A percentile compares a stretch with the other conserved stretches of the same genome.
These are phyloP conservation scores for Cabera pusaria DNA, from an alignment of 2,888 invertebrate genomes.

Conservation along the genomic window DNA sequence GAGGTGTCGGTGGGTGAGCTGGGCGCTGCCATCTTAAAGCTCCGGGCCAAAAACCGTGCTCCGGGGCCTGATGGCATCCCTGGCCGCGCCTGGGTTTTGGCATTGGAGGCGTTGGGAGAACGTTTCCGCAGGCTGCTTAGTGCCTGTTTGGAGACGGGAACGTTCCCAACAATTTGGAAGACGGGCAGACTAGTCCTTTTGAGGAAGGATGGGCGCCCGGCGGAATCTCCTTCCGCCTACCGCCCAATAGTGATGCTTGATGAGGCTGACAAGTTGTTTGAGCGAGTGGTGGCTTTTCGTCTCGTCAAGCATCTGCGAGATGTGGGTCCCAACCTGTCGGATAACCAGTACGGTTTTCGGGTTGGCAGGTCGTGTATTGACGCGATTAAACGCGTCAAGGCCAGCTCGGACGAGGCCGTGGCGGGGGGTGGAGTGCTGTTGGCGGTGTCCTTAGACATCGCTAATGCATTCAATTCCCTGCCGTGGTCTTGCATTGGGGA, in stretches of 20 bases:
- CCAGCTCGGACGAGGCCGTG: neutral
- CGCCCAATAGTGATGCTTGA: conserved; percentile 6
- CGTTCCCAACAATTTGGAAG: neutral
- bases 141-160: neutral
- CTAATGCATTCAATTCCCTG: neutral
- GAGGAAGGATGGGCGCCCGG: neutral
- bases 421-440: neutral
- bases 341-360: conserved; percentile 18
- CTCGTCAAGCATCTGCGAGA: conserved; percentile 11
- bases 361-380: conserved; percentile 10
- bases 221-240: neutral
- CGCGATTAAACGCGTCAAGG: conserved; percentile 9
- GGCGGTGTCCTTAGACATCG: conserved; percentile 10
- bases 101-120: neutral
- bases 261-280: conserved; percentile 2
- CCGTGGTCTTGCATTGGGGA: neutral
- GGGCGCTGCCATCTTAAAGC: neutral
- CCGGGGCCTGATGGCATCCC: conserved; percentile 5
- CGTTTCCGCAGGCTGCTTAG: neutral
- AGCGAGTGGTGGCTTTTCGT: conserved; percentile 7
- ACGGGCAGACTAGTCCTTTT: conserved; percentile 1
- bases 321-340: conserved; percentile 18
- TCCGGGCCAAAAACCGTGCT: neutral
- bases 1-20: conserved; percentile 2
- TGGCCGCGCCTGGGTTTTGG: neutral